A percentile compares a stretch with the other conserved stretches of the same genome.
Evolutionary conservation across 2,888 invertebrate genomes (phyloP).

Genomic region (Amphipoea lucens): DNA sequence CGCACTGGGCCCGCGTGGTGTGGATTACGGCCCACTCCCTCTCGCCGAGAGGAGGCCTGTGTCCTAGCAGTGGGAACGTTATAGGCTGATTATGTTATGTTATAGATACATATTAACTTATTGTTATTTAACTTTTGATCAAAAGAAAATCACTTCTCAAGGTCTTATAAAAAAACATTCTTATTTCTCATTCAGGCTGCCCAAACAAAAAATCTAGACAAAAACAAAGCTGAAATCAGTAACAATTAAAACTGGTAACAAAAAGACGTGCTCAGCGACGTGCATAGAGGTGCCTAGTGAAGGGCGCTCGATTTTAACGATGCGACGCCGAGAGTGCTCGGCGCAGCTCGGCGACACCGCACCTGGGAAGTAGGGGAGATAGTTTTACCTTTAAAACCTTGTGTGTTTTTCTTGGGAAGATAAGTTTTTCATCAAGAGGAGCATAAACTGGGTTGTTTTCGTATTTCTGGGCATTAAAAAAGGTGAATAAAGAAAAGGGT

Average conservation of each 20-base stretch:
- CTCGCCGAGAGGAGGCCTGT: too few relatives aligned
- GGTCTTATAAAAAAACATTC: background rate
- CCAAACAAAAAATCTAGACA: conserved; percentile 7
- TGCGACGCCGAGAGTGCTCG: conserved; percentile 61
- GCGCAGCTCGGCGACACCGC: conserved; percentile 32
- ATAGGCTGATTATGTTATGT: too few relatives aligned
- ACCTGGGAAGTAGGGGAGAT: conserved; percentile 13
- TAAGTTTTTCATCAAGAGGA: background rate
- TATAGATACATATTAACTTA: background rate
- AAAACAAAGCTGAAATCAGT: conserved; percentile 35
- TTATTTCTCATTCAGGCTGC: background rate
- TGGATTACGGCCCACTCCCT: too few relatives aligned
- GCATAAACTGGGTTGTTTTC: background rate
- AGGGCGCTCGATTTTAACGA: conserved; percentile 74
- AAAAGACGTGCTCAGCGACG: conserved; percentile 52
- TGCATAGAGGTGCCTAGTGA: conserved; percentile 47
- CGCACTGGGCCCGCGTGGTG: too few relatives aligned
- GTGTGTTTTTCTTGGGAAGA: background rate
- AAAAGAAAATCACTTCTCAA: background rate
- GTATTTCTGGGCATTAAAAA: too few relatives aligned
- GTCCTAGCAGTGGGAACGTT: too few relatives aligned
- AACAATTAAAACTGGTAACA: conserved; percentile 57
- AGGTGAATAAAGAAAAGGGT: too few relatives aligned
- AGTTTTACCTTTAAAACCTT: conserved; percentile 41
- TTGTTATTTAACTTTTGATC: background rate